Base-by-base conservation (phyloP, 2,888 invertebrate genomes). In the Sinelater perroti region DNA sequence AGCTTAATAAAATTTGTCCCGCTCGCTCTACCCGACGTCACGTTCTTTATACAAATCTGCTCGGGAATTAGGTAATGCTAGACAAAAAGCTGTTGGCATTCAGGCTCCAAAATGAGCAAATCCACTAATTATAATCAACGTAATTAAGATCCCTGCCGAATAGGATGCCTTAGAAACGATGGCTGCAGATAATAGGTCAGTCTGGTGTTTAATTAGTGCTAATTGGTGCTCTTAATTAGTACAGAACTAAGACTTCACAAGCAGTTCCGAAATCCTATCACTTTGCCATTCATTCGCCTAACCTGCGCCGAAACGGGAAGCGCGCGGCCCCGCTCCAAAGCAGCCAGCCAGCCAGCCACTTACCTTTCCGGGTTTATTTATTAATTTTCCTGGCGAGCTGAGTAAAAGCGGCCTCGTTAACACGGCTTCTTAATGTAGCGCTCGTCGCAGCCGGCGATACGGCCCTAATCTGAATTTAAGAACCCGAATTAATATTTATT, bases 141-240 rank as follows among this genome's bases (percentile, higher is more conserved):
- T 70, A 70, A 68, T 67, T 67, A 63, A 69, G 69, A 70, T 65
- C 67, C 63, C 62, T 61, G 63, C 67, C 70, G 70, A 74, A 72
- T 69, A 64, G 70, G 73, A 74, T 68, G 70, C 73, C 72, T 72
- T 73, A 72, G 72, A 68, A 74, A 69, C 66, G 71, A 67, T 69
- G 66, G 67, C 62, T 69, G 69, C 68, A 71, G 73, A 76, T 77
- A 77, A 76, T 76, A 73, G 77, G 75, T 75, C 76, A 75, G 75
- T 72, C 73, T 66, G 72, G 73, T 71, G 75, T 77, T 77, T 76
- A 77, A 77, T 77, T 77, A 76, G 75, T 70, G 69, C 76, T 77
- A 77, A 77, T 77, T 77, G 76, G 75, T 71, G 70, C 72, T 72
- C 68, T 74, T 76, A 77, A 77, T 77, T 77, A 76, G 76, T 75